Base-by-base conservation (phyloP, 2,888 invertebrate species). In the Serripes groenlandicus region DNA sequence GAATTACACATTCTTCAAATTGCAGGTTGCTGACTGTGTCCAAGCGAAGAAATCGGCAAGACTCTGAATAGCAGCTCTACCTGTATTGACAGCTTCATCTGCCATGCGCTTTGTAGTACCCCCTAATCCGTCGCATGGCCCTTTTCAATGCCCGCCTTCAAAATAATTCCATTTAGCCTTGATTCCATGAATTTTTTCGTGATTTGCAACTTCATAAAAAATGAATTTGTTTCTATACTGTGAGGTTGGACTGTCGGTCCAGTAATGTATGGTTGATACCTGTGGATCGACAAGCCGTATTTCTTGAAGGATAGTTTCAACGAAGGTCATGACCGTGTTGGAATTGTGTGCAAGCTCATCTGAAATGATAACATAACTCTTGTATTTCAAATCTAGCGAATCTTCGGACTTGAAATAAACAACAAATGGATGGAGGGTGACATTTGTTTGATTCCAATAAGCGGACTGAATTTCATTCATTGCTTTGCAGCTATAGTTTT, bases 111-210 rank as follows among this genome's bases (percentile, higher is more conserved):
- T 85, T 3, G 66, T 32, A 9, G 79, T 74, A 26, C 78, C 75
- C 0, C 85, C 85, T 21, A 81, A 35, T 11, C 78, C 85, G 35
- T 85, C 83, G 42, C 85, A 81, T 21, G 83, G 52, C 11, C 80
- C 70, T 58, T 85, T 83, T 0, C 80, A 77, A 56, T 83, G 79
- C 5, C 81, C 80, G 5, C 75, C 30, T 30, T 85, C 75, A 60
- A 73, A 85, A 60, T 69, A 80, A 52, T 81, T 82, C 86, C 86
- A 86, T n/a, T n/a, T 28, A 11, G 84, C 80, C 3, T 18, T 49
- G 34, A 18, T 21, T n/a, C 42, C 28, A 26, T 35, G 42, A 26
- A 70, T 1, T 35, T 70, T 23, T n/a, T 3, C n/a, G 35, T 76
- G 76, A n/a, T 54, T 21, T 56, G 49, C 4, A 2, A 75, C 30